These are phyloP conservation scores for Mesaphorura yosii DNA, from an alignment of 1,140 invertebrate genomes.

Conservation along the genomic window DNA sequence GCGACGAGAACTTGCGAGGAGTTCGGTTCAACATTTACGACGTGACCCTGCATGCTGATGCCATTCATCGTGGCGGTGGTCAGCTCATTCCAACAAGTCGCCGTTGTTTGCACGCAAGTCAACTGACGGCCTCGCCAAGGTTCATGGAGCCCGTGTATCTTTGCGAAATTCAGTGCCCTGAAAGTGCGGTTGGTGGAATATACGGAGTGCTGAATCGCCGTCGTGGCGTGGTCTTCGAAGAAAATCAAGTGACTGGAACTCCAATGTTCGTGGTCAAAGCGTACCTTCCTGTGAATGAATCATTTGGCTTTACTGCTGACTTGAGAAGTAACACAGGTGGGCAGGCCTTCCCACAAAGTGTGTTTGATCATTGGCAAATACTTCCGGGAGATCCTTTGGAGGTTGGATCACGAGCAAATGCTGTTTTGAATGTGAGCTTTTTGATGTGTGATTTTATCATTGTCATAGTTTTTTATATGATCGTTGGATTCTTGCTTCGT, in stretches of 20 bases:
- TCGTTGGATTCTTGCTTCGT: no score
- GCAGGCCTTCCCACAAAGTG: neutral
- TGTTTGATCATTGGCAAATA: no score
- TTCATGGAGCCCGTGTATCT: neutral
- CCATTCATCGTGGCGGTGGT: neutral
- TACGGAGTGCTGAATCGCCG: no score
- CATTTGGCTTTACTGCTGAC: neutral
- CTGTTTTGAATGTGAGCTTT: no score
- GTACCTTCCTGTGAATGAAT: neutral
- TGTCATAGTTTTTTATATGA: no score
- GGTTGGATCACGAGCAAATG: no score
- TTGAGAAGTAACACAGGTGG: neutral
- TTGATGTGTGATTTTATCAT: no score
- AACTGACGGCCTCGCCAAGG: neutral
- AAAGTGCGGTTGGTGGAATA: no score
- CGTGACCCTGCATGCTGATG: neutral
- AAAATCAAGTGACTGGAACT: neutral
- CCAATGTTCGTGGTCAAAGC: neutral
- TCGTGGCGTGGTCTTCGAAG: no score
- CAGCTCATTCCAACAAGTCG: neutral
- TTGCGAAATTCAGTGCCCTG: constrained; percentile 1
- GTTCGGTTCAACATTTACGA: neutral
- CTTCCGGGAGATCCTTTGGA: no score
- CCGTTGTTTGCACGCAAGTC: neutral
- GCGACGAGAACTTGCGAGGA: neutral